These are phyloP conservation scores for Carabus problematicus DNA, from an alignment of 2,888 invertebrate genomes.

Conservation along the genomic window DNA sequence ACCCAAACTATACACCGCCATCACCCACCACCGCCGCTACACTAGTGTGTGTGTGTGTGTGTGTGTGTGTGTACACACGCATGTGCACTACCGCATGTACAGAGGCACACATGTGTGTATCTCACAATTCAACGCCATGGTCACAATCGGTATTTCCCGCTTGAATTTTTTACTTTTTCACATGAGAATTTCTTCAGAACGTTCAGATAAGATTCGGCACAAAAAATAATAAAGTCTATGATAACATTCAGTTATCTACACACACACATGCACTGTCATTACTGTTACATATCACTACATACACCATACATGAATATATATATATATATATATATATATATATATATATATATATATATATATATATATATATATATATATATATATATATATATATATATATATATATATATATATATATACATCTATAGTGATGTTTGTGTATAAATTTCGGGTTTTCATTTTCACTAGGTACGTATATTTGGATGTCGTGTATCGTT, in stretches of 20 bases:
- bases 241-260: no score
- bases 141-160: not conserved
- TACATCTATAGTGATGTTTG: not conserved
- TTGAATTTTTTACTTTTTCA: not conserved
- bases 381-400: conserved; percentile 8
- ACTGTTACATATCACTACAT: no score
- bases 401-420: not conserved
- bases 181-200: not conserved
- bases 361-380: conserved; percentile 17
- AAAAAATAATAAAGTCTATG: no score
- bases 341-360: conserved; percentile 17
- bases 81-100: no score
- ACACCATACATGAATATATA: not conserved
- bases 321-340: conserved; percentile 7
- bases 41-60: not conserved
- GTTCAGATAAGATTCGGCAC: not conserved
- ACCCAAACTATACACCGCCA: no score
- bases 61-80: not conserved
- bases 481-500: no score
- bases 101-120: conserved; percentile 9
- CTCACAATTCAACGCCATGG: conserved; percentile 21
- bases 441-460: no score
- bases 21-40: no score
- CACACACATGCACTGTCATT: no score
- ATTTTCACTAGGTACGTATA: no score